Evolutionary conservation across 1,140 invertebrate species (phyloP), one percentile per base, ranked within the genome.

Genomic region (Diachasmimorpha longicaudata): DNA sequence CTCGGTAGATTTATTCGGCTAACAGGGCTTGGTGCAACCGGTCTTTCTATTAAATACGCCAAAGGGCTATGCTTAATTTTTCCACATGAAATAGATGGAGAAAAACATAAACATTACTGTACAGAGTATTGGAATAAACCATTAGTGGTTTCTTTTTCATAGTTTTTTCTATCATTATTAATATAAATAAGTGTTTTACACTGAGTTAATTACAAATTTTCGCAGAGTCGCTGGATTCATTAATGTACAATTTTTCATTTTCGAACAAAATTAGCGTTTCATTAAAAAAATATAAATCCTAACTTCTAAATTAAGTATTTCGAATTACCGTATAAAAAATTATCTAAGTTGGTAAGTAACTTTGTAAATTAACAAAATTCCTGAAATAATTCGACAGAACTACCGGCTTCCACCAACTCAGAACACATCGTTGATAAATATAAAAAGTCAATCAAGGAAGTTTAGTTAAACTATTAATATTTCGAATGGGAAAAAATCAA

Each of bases 121-220:
- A 74, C 72, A 74, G 42, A 74, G 25, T 67, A 67, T 77, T 74
- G 36, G 42, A 79, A 74, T 37, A 75, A 63, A 70, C 58, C 48
- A 72, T 72, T 72, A 48, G 48, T 21, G 48, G 31, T 31, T 37
- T 58, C n/a, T 72, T 58, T 58, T 72, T 58, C 37, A 72, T 21
- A 58, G n/a, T 63, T 52, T 72, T 58, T 52, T 52, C 58, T 25
- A 31, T 63, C 58, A 25, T 63, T 25, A 25, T 63, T 63, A 63
- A 25, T 14, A 63, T 63, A 63, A 63, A 63, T 63, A 63, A 63
- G 58, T 23, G 23, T 63, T 63, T 63, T 63, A 63, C 58, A 63
- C 58, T 25, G 58, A 63, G 37, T 72, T 72, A 72, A 72, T 72
- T 72, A 72, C 71, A 63, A 72, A 48, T 71, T 74, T 46, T 72